phyloP scores from a whole-genome alignment of 1,140 invertebrate genomes.

The Eupeodes corollae region DNA sequence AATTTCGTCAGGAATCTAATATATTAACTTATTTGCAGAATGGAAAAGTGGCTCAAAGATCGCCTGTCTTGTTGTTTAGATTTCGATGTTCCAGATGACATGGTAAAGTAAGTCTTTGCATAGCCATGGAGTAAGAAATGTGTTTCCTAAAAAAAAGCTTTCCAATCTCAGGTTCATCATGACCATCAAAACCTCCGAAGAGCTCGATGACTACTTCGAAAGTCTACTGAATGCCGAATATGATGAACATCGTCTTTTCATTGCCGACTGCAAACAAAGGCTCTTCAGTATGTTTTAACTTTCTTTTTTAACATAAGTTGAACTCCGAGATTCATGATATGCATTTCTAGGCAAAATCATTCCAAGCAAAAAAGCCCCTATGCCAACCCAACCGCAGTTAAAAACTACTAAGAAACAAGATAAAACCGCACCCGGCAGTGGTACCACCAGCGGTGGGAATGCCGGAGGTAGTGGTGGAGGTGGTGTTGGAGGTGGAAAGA shows the following conservation, averaged over 20 bases:
- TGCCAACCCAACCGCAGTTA: background rate
- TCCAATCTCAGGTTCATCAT: conserved; percentile 45
- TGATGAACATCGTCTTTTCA: conserved; percentile 51
- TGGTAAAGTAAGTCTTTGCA: conserved; percentile 44
- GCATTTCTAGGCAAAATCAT: background rate
- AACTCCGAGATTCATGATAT: conserved; percentile 13
- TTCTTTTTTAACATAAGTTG: background rate
- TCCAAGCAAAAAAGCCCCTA: conserved; percentile 16
- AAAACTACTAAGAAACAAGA: conserved; percentile 3
- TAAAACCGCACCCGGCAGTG: conserved; percentile 4
- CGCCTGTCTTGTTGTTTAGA: conserved; percentile 41
- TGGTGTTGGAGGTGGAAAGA: conserved; percentile 48
- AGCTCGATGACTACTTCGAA: conserved; percentile 58
- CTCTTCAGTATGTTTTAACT: conserved; percentile 22
- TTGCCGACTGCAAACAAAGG: conserved; percentile 48
- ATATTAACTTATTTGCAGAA: too few species aligned
- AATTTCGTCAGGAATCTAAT: too few species aligned
- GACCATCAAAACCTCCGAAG: conserved; percentile 50
- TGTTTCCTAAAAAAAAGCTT: too few species aligned
- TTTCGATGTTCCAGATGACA: conserved; percentile 51
- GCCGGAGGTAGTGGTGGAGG: too few species aligned
- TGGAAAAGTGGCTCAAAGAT: conserved; percentile 32
- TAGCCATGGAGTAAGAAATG: background rate
- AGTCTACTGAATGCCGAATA: conserved; percentile 52
- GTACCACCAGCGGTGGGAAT: conserved; percentile 2